These are phyloP conservation scores for Aphis craccivora DNA, from an alignment of 1,140 invertebrate genomes.

Conservation along the genomic window DNA sequence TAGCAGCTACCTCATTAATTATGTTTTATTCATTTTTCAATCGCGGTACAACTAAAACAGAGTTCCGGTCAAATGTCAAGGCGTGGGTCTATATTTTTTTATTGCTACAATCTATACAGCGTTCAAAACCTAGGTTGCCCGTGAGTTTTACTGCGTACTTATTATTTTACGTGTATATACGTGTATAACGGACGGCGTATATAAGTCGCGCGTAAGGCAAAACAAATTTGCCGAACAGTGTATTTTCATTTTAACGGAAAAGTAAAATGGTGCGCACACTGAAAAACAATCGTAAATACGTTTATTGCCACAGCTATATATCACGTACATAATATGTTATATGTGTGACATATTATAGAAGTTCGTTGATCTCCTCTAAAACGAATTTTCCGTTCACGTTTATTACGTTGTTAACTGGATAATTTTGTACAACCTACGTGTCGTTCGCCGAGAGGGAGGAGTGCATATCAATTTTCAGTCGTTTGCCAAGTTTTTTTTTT, in stretches of 20 bases:
- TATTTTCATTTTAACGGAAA: slow-evolving; percentile 22
- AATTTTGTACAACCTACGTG: slow-evolving; percentile 14
- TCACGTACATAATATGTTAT: neutral
- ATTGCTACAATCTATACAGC: neutral
- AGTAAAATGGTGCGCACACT: neutral
- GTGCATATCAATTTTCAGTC: neutral
- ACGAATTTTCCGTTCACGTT: slow-evolving; percentile 42
- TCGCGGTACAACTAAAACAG: neutral
- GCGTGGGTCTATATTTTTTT: neutral
- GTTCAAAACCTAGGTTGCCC: neutral
- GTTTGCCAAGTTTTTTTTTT: neutral
- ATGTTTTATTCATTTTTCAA: neutral
- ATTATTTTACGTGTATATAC: neutral
- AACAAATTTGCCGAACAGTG: neutral
- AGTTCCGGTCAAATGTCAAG: neutral
- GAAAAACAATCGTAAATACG: slow-evolving; percentile 29
- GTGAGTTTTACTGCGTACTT: neutral
- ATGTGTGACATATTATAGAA: slow-evolving; percentile 32
- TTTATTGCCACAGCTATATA: slow-evolving; percentile 15
- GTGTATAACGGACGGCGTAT: neutral
- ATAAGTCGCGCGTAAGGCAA: neutral
- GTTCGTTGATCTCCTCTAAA: slow-evolving; percentile 20
- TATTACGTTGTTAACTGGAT: slow-evolving; percentile 16
- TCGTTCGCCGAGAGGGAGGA: neutral
- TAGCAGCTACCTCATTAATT: neutral